Conservation (phyloP, 2,113 vertebrate genomes). For the Murina feae region DNA sequence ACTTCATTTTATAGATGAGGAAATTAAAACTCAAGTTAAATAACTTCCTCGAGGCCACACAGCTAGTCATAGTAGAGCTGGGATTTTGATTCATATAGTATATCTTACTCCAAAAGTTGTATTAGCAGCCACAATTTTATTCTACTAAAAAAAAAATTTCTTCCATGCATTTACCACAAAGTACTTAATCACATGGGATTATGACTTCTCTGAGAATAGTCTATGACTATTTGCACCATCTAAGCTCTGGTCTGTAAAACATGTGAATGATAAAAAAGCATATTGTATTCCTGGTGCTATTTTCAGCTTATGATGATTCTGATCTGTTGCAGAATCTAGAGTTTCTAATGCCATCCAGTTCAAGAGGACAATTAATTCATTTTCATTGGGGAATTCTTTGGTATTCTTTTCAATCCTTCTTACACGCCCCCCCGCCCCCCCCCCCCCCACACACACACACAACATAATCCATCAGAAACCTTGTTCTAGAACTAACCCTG, state of each 20-base stretch:
- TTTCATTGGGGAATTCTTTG: not conserved
- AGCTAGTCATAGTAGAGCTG: not conserved
- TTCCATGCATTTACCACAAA: not conserved
- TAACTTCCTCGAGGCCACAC: conserved; percentile 33
- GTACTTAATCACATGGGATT: not conserved
- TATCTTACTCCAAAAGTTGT: not conserved
- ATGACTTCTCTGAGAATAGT: not conserved
- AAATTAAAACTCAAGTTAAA: conserved; percentile 43
- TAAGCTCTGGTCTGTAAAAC: not conserved
- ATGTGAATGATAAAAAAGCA: not conserved
- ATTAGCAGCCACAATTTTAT: conserved; percentile 18
- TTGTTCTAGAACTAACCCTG: not conserved
- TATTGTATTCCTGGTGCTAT: not conserved
- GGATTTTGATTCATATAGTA: not conserved
- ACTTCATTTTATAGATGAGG: conserved; percentile 10
- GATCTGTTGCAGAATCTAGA: not conserved
- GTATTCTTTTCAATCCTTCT: not conserved
- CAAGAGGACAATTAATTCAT: not conserved
- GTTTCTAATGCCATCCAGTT: not conserved
- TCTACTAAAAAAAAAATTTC: not conserved
- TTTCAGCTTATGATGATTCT: not conserved
- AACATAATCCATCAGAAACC: not conserved
- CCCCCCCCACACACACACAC: no score
- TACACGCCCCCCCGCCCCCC: not conserved
- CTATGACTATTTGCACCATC: not conserved